Base-by-base conservation (phyloP, 2,797 vertebrate genomes). In the Coccyzus lansbergi region DNA sequence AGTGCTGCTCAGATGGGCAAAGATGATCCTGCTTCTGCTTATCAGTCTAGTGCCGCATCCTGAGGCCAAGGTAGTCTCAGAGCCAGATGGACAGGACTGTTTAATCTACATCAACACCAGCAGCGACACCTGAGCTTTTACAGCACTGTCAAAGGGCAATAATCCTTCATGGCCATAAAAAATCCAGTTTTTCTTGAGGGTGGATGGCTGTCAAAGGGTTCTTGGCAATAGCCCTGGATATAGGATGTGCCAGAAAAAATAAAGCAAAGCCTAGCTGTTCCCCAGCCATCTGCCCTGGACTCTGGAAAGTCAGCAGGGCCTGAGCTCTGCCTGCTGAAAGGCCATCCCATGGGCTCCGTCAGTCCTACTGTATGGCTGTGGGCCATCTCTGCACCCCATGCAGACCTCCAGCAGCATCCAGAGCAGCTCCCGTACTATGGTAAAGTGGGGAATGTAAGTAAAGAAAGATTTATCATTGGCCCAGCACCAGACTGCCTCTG, bases 11-110 rank as follows among this genome's bases (percentile, higher is more conserved):
- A 55, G 44, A 12, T 2, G 8, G 31, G 42, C 53, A 38, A 55
- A 17, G 70, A n/a, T 42, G 48, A 52, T 74, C 82, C 18, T 2
- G 3, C 17, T n/a, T 49, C 67, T 67, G 46, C 51, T 56, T 74
- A 14, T 56, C 11, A 12, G 33, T 1, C 33, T 60, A 46, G 0
- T 0, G 1, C 33, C 2, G 2, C 34, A 17, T 7, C 56, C 74
- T 3, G 1, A 52, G 68, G 48, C 29, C 60, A 18, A n/a, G 25
- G 64, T 69, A 83, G 51, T 49, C 18, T 65, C 36, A 16, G 0
- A 12, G 65, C 28, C 82, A 84, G 65, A 70, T 28, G 69, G 90
- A 31, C 69, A 40, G 0, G 0, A 1, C 9, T 15, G 28, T 52
- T 80, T 33, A 22, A 28, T 36, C 52, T 24, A 59, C 59, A 15